These are phyloP conservation scores for Tangara arthus DNA, from an alignment of 2,797 vertebrate genomes.

Conservation along the genomic window DNA sequence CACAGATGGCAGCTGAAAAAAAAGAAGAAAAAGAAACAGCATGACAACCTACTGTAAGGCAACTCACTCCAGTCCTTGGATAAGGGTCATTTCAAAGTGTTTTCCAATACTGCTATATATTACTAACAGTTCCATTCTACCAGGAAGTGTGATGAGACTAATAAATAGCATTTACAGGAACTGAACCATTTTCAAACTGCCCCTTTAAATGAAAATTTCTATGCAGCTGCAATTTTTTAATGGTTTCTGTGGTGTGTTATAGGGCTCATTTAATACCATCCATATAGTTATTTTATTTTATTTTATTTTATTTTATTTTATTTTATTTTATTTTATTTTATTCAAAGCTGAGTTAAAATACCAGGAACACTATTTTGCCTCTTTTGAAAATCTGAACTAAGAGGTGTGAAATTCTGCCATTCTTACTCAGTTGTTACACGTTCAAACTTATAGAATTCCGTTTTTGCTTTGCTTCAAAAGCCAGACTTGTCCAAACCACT, in stretches of 20 bases:
- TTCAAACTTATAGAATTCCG: constrained; percentile 27
- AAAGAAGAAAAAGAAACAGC: constrained; percentile 47
- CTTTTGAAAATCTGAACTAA: constrained; percentile 21
- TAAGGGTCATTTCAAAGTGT: neutral
- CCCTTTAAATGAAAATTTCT: neutral
- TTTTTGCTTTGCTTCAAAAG: constrained; percentile 29
- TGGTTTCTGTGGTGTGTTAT: neutral
- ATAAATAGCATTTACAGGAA: neutral
- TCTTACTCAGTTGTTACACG: constrained; percentile 5
- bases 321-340: neutral
- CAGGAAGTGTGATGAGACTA: neutral
- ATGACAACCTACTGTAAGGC: constrained; percentile 43
- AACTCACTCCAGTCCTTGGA: constrained; percentile 27
- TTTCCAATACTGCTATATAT: neutral
- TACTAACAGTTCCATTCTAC: neutral
- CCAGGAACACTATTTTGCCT: neutral
- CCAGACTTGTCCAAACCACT: constrained; percentile 65
- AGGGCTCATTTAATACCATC: neutral
- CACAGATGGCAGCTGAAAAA: constrained; percentile 56
- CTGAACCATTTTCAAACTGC: neutral
- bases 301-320: neutral
- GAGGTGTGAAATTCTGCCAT: constrained; percentile 50
- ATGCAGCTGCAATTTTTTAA: neutral
- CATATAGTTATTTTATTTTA: neutral
- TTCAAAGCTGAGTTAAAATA: neutral